Base-by-base conservation (phyloP, 2,797 vertebrate genomes). In the Tiaroga cobitis region DNA sequence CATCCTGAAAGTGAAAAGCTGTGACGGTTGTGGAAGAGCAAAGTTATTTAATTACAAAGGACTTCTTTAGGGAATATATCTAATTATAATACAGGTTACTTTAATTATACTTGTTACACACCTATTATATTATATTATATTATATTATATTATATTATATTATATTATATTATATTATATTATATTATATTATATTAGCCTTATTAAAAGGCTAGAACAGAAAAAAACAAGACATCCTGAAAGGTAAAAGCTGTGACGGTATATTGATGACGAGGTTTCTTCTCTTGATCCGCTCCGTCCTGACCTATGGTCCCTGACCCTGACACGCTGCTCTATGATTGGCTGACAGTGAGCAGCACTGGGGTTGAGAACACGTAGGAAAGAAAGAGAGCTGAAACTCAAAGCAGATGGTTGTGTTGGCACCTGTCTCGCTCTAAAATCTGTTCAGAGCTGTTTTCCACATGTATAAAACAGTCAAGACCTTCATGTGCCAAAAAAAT, bases 361-460 rank as follows among this genome's bases (percentile, higher is more conserved):
- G 59, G 9, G 18, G 39, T 39, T 79, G 39, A 65, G 29, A 69
- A 73, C 34, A 59, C 49, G n/a, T 32, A 51, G 9, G 18, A 79
- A 61, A 54, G 91, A 92, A n/a, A 10, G 41, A 43, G 93, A 93
- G 93, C 92, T 93, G 91, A 93, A 94, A 95, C 91, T 92, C 92
- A 93, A 95, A 96, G 93, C 95, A 96, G 95, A 96, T 96, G 95
- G 95, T 92, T 85, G 89, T 93, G 92, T 92, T 96, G 95, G 95
- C 95, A 95, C 93, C 94, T 94, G 94, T 92, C 92, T 94, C 88
- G 89, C 91, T 91, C 92, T 92, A 88, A 95, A 95, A 95, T 95
- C 94, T 94, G 95, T 95, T 96, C 93, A 93, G 94, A 95, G 93
- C 93, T 91, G 91, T 94, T 94, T 95, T 94, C 93, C 94, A 95